A percentile compares a stretch with the other conserved stretches of the same genome.
These are phyloP conservation scores for Amphiura filiformis DNA, from an alignment of 35 echinoderm and acorn worm species.

Conservation along the genomic window DNA sequence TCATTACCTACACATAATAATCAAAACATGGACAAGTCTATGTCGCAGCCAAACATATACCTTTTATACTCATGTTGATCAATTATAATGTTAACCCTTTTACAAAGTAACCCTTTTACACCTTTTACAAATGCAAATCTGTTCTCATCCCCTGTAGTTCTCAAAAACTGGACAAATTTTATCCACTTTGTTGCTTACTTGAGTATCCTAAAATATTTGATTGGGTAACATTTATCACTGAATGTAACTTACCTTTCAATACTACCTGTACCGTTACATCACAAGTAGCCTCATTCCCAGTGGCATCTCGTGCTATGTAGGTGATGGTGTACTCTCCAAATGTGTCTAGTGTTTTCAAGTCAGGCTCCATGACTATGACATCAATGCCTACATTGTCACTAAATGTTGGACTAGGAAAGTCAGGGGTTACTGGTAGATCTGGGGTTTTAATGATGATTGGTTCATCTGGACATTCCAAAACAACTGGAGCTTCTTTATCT, in stretches of 20 bases:
- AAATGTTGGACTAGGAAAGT: background rate
- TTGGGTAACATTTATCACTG: background rate
- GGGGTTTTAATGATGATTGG: background rate
- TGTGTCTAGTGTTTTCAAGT: background rate
- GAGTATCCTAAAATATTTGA: too few relatives aligned
- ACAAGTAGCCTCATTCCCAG: slow-evolving; percentile 3
- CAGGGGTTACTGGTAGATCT: background rate
- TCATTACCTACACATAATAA: too few relatives aligned
- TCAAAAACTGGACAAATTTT: too few relatives aligned
- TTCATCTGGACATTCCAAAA: background rate
- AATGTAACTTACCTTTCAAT: background rate
- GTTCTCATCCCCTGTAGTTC: too few relatives aligned
- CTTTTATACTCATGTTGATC: too few relatives aligned
- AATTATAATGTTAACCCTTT: too few relatives aligned
- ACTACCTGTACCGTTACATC: background rate
- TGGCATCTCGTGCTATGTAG: background rate
- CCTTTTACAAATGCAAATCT: too few relatives aligned
- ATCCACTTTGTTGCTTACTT: too few relatives aligned
- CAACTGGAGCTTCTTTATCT: background rate
- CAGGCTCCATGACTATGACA: background rate
- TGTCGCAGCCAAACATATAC: too few relatives aligned
- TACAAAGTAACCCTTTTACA: too few relatives aligned
- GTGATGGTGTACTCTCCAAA: background rate
- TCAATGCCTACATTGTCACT: background rate
- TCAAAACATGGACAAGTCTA: too few relatives aligned